Conservation (phyloP, 1,140 invertebrate genomes). For the Caligus rogercresseyi region DNA sequence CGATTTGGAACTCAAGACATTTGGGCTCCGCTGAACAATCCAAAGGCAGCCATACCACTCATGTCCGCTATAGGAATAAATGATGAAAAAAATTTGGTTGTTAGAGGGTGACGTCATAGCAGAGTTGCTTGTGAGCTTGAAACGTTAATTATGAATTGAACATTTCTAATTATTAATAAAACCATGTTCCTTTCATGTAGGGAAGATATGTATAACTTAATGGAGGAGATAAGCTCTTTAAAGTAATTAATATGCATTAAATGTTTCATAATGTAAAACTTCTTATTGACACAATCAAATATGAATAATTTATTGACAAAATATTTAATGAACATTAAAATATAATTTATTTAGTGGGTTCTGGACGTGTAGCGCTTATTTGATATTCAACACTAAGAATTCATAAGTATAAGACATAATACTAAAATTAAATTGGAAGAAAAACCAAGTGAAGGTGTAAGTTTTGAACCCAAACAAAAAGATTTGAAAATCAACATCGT, state of each 20-base stretch:
- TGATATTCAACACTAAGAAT: no score
- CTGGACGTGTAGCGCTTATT: no score
- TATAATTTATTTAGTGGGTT: no score
- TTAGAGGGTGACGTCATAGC: background rate
- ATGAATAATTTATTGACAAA: no score
- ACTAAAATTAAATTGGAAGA: no score
- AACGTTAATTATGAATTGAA: background rate
- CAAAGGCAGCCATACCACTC: slow-evolving; percentile 43
- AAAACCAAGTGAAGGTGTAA: no score
- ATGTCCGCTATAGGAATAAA: slow-evolving; percentile 31
- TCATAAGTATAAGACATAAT: no score
- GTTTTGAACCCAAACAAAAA: no score
- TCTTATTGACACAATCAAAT: no score
- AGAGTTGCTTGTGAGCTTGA: background rate
- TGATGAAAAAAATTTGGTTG: background rate
- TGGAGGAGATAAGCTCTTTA: background rate
- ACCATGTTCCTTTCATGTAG: background rate
- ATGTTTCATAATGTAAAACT: no score
- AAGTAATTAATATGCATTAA: background rate
- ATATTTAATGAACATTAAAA: no score
- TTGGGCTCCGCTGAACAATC: slow-evolving; percentile 41
- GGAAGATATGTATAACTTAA: background rate
- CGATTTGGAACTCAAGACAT: slow-evolving; percentile 47
- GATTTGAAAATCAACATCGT: no score
- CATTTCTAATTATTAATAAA: background rate